A percentile compares a stretch with the other conserved stretches of the same genome.
Evolutionary conservation across 2,888 invertebrate species (phyloP).

Genomic region (Marronus borbonicus): DNA sequence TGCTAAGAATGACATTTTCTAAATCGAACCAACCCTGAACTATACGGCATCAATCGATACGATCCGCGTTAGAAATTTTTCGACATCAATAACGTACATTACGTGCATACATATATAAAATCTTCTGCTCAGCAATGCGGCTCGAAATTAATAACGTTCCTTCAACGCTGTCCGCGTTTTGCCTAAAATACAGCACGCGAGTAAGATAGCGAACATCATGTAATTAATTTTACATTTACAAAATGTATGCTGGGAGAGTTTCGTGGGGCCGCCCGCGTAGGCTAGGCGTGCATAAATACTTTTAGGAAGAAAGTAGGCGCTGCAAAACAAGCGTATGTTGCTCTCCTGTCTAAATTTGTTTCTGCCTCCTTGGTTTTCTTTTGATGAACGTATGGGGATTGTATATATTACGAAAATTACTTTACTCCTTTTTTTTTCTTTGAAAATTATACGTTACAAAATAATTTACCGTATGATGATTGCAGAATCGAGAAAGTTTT

Average conservation of each 20-base stretch:
- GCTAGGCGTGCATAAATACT: constrained; percentile 33
- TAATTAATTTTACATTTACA: constrained; percentile 36
- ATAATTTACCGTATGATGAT: too few species aligned
- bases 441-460: too few species aligned
- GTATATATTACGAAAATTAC: too few species aligned
- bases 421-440: too few species aligned
- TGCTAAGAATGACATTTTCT: too few species aligned
- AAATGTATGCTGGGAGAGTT: not conserved
- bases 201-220: constrained; percentile 11
- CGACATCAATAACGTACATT: too few species aligned
- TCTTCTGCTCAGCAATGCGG: not conserved
- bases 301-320: constrained; percentile 14
- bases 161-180: not conserved
- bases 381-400: too few species aligned
- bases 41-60: too few species aligned
- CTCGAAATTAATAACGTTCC: constrained; percentile 1
- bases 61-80: too few species aligned
- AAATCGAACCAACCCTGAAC: too few species aligned
- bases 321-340: not conserved
- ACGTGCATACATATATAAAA: too few species aligned
- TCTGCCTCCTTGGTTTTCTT: not conserved
- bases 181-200: constrained; percentile 30
- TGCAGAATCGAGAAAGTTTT: too few species aligned
- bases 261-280: constrained; percentile 23
- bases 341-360: constrained; percentile 17